Evolutionary conservation across 2,888 invertebrate genomes (phyloP).

Genomic region (Folsomia candida): DNA sequence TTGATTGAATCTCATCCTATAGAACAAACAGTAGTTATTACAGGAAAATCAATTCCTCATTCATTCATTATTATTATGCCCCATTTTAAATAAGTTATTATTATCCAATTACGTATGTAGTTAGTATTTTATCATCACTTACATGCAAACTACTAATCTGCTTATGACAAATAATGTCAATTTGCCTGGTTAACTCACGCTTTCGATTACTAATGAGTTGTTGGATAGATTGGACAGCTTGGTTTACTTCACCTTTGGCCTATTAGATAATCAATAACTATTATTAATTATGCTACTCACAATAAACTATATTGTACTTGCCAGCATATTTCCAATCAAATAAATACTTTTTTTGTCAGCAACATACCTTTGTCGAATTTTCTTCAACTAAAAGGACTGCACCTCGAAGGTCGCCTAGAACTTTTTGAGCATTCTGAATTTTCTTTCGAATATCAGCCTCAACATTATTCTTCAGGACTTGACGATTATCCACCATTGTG

Average conservation of each 20-base stretch:
- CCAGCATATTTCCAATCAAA: no score
- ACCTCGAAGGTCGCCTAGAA: slow-evolving; percentile 21
- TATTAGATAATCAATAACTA: not conserved
- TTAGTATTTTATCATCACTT: not conserved
- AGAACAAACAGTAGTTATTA: slow-evolving; percentile 10
- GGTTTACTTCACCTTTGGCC: slow-evolving; percentile 41
- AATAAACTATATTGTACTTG: no score
- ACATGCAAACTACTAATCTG: slow-evolving; percentile 37
- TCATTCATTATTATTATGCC: no score
- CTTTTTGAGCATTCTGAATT: slow-evolving; percentile 28
- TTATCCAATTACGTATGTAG: not conserved
- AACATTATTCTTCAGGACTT: slow-evolving; percentile 36
- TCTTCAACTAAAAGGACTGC: slow-evolving; percentile 21
- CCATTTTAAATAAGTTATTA: no score
- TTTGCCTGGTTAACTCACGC: slow-evolving; percentile 34
- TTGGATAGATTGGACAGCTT: slow-evolving; percentile 29
- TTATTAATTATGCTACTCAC: not conserved
- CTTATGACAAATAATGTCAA: slow-evolving; percentile 33
- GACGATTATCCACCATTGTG: slow-evolving; percentile 42
- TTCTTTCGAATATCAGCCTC: slow-evolving; percentile 34
- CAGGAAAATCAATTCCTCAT: no score
- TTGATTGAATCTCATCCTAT: slow-evolving; percentile 37
- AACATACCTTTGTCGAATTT: slow-evolving; percentile 19
- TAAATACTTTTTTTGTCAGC: not conserved
- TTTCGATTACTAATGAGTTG: slow-evolving; percentile 33